Base-by-base conservation (phyloP, 2,888 invertebrate species). In the Hemicrepidius hirtus region DNA sequence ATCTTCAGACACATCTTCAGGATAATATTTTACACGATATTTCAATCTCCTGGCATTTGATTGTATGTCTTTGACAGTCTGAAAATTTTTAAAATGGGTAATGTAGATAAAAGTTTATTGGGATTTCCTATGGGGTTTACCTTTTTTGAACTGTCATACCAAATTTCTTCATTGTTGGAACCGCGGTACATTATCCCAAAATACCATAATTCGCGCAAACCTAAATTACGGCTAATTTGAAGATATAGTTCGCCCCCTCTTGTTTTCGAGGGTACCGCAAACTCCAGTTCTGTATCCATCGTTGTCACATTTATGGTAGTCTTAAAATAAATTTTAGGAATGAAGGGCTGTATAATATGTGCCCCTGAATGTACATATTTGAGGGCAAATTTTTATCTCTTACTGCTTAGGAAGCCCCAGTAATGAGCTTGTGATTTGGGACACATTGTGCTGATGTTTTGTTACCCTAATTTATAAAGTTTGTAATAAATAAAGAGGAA, bases 1-100 rank as follows among this genome's bases (percentile, higher is more conserved):
- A 88, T 99, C 99, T 85, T 98, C 97, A 21, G 95, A 94, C 21
- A 99, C 98, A 88, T 99, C 99, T 88, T 99, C 99, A 0, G 99
- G 99, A 88, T 97, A 99, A 90, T 98, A 99, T 91, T 99, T 99
- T 85, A 98, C 98, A 81, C 97, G 94, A 90, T 81, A 85, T 24
- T 82, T 76, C 4, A 86, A 74, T 59, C 79, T 79, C 28, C 76
- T 76, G 10, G 81, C 74, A 62, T 79, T 77, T 49, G 62, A 73
- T 72, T 79, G 78, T 24, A 82, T 78, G 55, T 82, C 82, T 68
- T 79, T 81, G n/a, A 84, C 64, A 7, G 78, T 73, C 84, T 84
- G 65, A 49, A 81, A 77, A 74, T 40, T 28, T n/a, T n/a, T n/a
- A n/a, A n/a, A n/a, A n/a, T n/a, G n/a, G n/a, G n/a, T n/a, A n/a